Conservation (phyloP, 2,888 invertebrate genomes). For the Drepana falcataria region DNA sequence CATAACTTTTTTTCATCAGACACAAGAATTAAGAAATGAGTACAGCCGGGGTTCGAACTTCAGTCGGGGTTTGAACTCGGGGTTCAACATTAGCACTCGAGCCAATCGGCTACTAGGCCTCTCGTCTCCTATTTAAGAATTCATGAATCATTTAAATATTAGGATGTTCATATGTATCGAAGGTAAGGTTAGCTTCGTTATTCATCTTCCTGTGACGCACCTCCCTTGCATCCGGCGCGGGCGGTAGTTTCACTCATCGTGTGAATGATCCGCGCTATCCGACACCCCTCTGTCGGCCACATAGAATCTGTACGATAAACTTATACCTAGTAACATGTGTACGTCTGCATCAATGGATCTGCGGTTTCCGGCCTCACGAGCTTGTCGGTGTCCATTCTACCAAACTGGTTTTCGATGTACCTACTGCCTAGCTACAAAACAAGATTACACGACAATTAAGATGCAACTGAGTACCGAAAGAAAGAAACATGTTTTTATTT, state of each 20-base stretch:
- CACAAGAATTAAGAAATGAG: too few relatives aligned
- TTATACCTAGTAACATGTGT: background rate
- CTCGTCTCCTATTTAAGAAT: too few relatives aligned
- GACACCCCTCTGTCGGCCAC: constrained; percentile 40
- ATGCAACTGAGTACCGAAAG: background rate
- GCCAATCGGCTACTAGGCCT: too few relatives aligned
- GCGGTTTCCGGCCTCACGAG: constrained; percentile 51
- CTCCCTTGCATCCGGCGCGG: constrained; percentile 44
- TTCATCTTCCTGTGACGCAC: constrained; percentile 44
- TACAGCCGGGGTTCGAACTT: too few relatives aligned
- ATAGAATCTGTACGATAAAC: constrained; percentile 12
- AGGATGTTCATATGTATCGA: constrained; percentile 11
- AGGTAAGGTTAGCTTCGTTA: constrained; percentile 7
- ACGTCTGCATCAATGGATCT: constrained; percentile 37
- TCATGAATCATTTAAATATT: background rate
- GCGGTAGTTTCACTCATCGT: constrained; percentile 12
- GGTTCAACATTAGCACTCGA: too few relatives aligned
- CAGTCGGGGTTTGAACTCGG: too few relatives aligned
- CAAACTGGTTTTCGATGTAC: constrained; percentile 31
- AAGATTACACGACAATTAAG: background rate
- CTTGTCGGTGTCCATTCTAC: constrained; percentile 30
- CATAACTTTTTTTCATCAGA: too few relatives aligned
- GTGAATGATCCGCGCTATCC: constrained; percentile 49
- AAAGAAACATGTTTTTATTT: too few relatives aligned
- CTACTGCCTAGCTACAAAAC: constrained; percentile 4